Conservation (phyloP, 2,797 vertebrate genomes). For the Phataginus tricuspis region DNA sequence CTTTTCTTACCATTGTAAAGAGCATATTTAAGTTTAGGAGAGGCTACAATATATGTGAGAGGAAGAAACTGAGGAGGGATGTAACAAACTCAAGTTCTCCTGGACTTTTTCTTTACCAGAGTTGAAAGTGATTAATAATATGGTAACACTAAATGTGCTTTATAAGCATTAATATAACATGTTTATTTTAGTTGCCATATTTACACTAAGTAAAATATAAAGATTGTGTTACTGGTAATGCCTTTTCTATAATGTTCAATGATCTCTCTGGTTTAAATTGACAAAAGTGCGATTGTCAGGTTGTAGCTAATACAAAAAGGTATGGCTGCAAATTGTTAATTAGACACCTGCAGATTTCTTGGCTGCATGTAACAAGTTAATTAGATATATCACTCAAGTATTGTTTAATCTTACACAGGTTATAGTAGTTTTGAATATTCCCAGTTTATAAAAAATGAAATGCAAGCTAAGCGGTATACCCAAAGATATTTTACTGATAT, state of each 20-base stretch:
- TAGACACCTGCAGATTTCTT: not conserved
- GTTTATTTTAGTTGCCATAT: not conserved
- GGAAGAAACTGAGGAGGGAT: not conserved
- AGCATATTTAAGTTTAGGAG: not conserved
- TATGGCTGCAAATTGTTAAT: not conserved
- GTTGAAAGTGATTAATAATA: not conserved
- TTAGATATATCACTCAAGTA: not conserved
- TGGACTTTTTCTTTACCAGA: too few relatives aligned
- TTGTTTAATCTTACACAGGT: not conserved
- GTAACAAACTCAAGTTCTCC: not conserved
- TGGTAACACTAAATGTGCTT: not conserved
- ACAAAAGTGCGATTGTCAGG: not conserved
- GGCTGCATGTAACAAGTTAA: not conserved
- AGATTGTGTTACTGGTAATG: not conserved
- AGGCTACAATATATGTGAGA: not conserved
- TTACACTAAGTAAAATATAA: not conserved
- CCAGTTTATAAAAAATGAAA: not conserved
- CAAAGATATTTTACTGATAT: not conserved
- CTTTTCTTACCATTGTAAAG: not conserved
- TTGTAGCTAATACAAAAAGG: not conserved
- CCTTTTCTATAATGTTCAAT: not conserved
- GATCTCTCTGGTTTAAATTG: not conserved
- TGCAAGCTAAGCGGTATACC: not conserved
- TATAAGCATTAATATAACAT: not conserved
- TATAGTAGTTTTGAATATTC: not conserved